Conservation (phyloP, 2,797 vertebrate species). For the Fistularia tabacaria region DNA sequence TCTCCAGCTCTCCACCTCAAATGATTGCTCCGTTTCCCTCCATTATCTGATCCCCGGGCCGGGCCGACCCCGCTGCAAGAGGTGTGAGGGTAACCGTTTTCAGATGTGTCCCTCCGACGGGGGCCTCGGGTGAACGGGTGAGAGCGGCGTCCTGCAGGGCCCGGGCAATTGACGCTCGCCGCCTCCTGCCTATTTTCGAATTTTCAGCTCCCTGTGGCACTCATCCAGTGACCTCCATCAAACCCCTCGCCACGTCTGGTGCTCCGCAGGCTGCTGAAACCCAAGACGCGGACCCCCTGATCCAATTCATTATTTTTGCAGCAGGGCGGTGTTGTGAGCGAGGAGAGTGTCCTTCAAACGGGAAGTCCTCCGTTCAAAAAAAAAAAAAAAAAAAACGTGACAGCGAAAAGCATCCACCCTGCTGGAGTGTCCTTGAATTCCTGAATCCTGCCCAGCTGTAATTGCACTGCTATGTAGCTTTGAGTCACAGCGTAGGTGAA, state of each 20-base stretch:
- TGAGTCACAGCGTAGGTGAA: constrained; percentile 41
- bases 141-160: constrained; percentile 49
- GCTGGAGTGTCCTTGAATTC: constrained; percentile 46
- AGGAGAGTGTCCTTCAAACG: constrained; percentile 47
- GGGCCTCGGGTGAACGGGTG: constrained; percentile 29
- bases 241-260: constrained; percentile 45
- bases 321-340: constrained; percentile 37
- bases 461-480: constrained; percentile 7
- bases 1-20: constrained; percentile 55
- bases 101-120: constrained; percentile 69
- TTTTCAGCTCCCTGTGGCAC: constrained; percentile 62
- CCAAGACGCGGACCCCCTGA: constrained; percentile 44
- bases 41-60: constrained; percentile 66
- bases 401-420: constrained; percentile 45
- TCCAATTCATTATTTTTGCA: constrained; percentile 48
- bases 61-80: constrained; percentile 62
- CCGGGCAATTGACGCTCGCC: constrained; percentile 48
- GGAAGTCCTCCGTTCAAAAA: constrained; percentile 13
- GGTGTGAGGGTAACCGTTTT: constrained; percentile 74
- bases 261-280: constrained; percentile 60
- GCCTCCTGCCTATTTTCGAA: constrained; percentile 63
- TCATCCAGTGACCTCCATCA: constrained; percentile 55
- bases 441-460: constrained; percentile 44
- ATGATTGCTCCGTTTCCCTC: constrained; percentile 72
- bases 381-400: constrained; percentile 14